These are phyloP conservation scores for Nyctalus aviator DNA, from an alignment of 2,797 vertebrate genomes.

Conservation along the genomic window DNA sequence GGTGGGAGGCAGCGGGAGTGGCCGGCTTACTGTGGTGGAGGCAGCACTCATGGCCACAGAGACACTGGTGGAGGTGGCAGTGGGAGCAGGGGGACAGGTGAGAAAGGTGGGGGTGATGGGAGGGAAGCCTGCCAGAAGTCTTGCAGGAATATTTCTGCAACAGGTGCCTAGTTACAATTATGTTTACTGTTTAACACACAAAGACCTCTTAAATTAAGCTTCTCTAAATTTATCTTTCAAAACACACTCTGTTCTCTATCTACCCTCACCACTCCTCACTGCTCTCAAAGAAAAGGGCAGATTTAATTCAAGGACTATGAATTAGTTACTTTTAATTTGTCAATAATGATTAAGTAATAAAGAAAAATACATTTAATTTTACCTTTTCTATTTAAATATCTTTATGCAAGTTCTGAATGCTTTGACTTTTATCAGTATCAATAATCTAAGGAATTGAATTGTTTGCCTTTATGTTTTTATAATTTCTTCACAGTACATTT, in stretches of 20 bases:
- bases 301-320: slow-evolving; percentile 14
- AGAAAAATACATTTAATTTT: not conserved
- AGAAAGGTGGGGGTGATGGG: too few relatives aligned
- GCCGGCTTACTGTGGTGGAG: too few relatives aligned
- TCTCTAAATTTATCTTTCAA: slow-evolving; percentile 31
- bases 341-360: not conserved
- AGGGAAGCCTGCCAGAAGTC: too few relatives aligned
- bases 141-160: too few relatives aligned
- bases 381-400: not conserved
- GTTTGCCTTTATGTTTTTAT: slow-evolving; percentile 9
- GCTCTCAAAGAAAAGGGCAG: not conserved
- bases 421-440: not conserved
- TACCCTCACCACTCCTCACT: not conserved
- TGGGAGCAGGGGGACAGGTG: too few relatives aligned
- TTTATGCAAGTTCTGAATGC: not conserved
- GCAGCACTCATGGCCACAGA: too few relatives aligned
- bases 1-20: too few relatives aligned
- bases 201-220: slow-evolving; percentile 38
- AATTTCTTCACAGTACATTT: not conserved
- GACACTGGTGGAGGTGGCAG: too few relatives aligned
- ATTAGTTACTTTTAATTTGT: not conserved
- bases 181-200: slow-evolving; percentile 53
- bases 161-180: slow-evolving; percentile 8
- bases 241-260: not conserved
- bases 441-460: not conserved